Conservation (phyloP, 1,140 invertebrate genomes). For the Melipona quadrifasciata region DNA sequence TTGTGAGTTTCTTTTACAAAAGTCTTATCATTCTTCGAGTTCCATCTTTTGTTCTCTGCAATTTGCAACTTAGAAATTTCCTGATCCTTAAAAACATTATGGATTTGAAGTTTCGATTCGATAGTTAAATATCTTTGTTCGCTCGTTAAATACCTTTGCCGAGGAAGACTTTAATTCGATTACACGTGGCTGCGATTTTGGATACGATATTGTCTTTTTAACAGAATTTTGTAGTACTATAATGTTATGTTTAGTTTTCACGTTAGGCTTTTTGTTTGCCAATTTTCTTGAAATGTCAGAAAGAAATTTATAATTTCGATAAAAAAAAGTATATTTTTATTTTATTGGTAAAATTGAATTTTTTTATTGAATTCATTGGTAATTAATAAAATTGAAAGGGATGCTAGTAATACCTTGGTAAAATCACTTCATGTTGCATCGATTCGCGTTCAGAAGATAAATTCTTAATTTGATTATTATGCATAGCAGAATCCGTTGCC, state of each 20-base stretch:
- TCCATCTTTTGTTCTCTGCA: not conserved
- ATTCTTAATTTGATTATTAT: conserved; percentile 18
- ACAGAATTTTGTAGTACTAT: not conserved
- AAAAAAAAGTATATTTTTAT: not conserved
- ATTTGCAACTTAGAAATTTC: not conserved
- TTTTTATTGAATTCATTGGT: not conserved
- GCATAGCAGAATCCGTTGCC: conserved; percentile 1
- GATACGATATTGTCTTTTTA: conserved; percentile 9
- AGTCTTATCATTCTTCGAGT: not conserved
- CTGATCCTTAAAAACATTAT: conserved; percentile 33
- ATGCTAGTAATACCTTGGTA: conserved; percentile 34
- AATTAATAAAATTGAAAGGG: not conserved
- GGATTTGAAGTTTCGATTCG: not conserved
- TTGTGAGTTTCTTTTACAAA: not conserved
- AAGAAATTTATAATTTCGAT: not conserved
- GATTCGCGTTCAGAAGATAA: conserved; percentile 15
- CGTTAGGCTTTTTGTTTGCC: not conserved
- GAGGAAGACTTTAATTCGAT: conserved; percentile 18
- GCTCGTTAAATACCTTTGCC: conserved; percentile 36
- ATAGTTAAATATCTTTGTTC: not conserved
- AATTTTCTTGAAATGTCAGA: conserved; percentile 2
- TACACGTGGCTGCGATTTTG: conserved; percentile 3
- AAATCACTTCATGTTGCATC: not conserved
- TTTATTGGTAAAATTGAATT: not conserved
- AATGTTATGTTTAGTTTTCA: conserved; percentile 23